Base-by-base conservation (phyloP, 2,113 vertebrate genomes). In the Neolamprologus variostigma region DNA sequence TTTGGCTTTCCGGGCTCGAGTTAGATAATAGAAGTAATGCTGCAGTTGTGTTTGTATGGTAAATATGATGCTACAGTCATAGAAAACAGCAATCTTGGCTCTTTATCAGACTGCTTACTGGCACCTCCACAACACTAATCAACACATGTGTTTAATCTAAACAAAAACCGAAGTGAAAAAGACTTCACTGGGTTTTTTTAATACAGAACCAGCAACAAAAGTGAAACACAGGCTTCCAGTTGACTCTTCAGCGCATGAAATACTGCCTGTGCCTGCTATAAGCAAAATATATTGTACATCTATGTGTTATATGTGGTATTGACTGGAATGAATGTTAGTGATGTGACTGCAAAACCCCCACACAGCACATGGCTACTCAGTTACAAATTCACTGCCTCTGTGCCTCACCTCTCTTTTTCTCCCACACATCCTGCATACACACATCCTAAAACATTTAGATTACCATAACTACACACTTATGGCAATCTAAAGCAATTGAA, bases 401-500 rank as follows among this genome's bases (percentile, higher is more conserved):
- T 40, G 63, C 66, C 26, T 79, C 47, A 12, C 45, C 26, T 51
- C 79, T 57, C 40, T 78, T 66, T 81, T 78, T 51, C 81, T 9
- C 61, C 66, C 55, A 84, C 78, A 83, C 51, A 87, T 76, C 57
- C 79, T 78, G 2, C 45, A 50, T 13, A 4, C 28, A 12, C 51
- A 84, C 81, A 85, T 37, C 76, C 61, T 71, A 78, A 78, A 78
- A 33, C 45, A 31, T 35, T 78, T 50, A 57, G 63, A 91, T 81
- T 79, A 59, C 37, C 66, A 47, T 80, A 90, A 89, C 63, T 66
- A 81, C 54, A 82, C 87, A 92, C 63, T 91, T 89, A 78, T 11
- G 14, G 68, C 84, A 89, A 87, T 88, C 87, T 81, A 19, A 84
- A 85, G 40, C 86, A 91, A 86, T 78, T 80, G 33, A 91, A 84